A percentile compares a stretch with the other conserved stretches of the same genome.
phyloP scores from a whole-genome alignment of 2,113 vertebrate species.

The Lophius piscatorius region DNA sequence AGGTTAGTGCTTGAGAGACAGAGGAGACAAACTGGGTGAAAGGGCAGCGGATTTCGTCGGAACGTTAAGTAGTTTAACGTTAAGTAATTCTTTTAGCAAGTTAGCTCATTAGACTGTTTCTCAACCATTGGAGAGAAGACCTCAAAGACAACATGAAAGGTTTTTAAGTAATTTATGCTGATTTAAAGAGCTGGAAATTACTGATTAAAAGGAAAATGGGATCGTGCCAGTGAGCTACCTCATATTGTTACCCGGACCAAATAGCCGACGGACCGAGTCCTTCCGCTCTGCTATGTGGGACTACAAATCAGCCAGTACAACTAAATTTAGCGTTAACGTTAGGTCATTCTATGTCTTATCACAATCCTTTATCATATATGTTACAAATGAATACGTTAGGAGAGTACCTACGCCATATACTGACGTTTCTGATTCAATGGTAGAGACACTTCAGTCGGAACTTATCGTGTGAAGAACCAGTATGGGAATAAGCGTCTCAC shows the following conservation, averaged over 20 bases:
- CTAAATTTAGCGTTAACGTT: not conserved
- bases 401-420: not conserved
- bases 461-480: not conserved
- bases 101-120: not conserved
- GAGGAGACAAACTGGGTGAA: constrained; percentile 46
- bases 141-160: too few species aligned
- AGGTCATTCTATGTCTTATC: not conserved
- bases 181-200: too few species aligned
- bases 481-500: constrained; percentile 21
- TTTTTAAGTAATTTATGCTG: too few species aligned
- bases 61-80: constrained; percentile 22
- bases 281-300: not conserved
- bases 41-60: constrained; percentile 49
- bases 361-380: too few species aligned
- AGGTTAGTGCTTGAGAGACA: not conserved
- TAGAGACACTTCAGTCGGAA: not conserved
- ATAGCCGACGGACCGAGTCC: constrained; percentile 47
- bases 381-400: too few species aligned
- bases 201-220: not conserved
- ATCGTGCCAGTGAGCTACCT: not conserved
- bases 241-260: constrained; percentile 31
- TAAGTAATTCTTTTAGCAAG: not conserved
- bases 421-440: not conserved
- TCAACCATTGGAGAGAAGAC: not conserved
- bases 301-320: not conserved